Evolutionary conservation across 2,797 vertebrate species (phyloP).

Genomic region (Melanogrammus aeglefinus): DNA sequence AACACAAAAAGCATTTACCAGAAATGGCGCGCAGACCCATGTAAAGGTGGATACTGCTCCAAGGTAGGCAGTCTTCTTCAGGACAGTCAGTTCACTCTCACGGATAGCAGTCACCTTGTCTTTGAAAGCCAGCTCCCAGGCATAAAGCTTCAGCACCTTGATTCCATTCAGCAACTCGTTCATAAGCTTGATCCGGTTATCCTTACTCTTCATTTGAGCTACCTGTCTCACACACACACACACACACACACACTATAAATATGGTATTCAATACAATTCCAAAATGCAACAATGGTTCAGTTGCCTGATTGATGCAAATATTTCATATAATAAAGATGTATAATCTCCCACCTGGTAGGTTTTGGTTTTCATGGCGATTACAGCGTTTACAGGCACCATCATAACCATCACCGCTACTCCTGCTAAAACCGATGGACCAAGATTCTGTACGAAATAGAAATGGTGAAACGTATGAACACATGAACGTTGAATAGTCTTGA

Average conservation of each 20-base stretch:
- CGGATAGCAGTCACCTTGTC: constrained; percentile 88
- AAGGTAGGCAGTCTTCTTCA: constrained; percentile 90
- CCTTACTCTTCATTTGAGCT: constrained; percentile 97
- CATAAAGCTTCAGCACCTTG: constrained; percentile 95
- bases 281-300: no score
- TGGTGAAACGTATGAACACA: not conserved
- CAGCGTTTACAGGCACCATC: constrained; percentile 90
- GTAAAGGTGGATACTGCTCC: constrained; percentile 90
- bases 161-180: constrained; percentile 96
- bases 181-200: constrained; percentile 95
- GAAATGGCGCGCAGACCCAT: constrained; percentile 95
- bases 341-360: constrained; percentile 84
- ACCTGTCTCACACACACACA: constrained; percentile 76
- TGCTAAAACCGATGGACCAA: constrained; percentile 89
- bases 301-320: not conserved
- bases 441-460: constrained; percentile 70
- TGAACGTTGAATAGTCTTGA: no score
- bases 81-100: constrained; percentile 85
- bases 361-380: constrained; percentile 97
- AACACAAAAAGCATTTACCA: constrained; percentile 88
- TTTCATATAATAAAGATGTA: not conserved
- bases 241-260: not conserved
- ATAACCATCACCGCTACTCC: constrained; percentile 95
- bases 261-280: not conserved
- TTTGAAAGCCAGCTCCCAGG: constrained; percentile 95